Conservation (phyloP, 2,888 invertebrate genomes). For the Hecatera dysodea region DNA sequence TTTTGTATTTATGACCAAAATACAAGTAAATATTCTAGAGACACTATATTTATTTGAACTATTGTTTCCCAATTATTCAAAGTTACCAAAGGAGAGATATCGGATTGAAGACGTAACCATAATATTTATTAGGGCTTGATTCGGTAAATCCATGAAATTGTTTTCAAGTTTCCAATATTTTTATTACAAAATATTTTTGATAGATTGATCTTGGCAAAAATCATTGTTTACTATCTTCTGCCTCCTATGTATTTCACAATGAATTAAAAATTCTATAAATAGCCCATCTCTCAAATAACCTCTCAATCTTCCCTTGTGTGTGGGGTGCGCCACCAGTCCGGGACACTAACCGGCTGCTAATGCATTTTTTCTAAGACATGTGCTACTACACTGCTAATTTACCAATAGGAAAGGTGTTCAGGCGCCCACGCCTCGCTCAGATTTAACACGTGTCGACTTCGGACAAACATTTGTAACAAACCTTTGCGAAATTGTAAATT, state of each 20-base stretch:
- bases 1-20: neutral
- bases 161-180: neutral
- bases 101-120: neutral
- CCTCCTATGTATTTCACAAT: neutral
- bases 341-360: slow-evolving; percentile 87
- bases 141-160: slow-evolving; percentile 9
- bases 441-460: slow-evolving; percentile 68
- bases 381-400: slow-evolving; percentile 88
- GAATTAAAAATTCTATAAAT: slow-evolving; percentile 5
- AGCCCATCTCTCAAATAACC: slow-evolving; percentile 13
- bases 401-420: slow-evolving; percentile 73
- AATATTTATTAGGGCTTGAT: slow-evolving; percentile 15
- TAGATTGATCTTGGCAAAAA: neutral
- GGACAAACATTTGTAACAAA: slow-evolving; percentile 51
- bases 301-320: slow-evolving; percentile 18
- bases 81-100: neutral
- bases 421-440: slow-evolving; percentile 48
- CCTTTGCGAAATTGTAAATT: slow-evolving; percentile 41
- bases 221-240: too few species aligned
- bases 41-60: neutral
- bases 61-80: neutral
- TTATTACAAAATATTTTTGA: neutral
- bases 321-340: slow-evolving; percentile 72
- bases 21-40: neutral
- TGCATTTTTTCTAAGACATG: slow-evolving; percentile 88